Percentiles rank a stretch among this genome's conserved stretches.
These are phyloP conservation scores for Falco concolor DNA, from an alignment of 2,797 vertebrate species.

Conservation along the genomic window DNA sequence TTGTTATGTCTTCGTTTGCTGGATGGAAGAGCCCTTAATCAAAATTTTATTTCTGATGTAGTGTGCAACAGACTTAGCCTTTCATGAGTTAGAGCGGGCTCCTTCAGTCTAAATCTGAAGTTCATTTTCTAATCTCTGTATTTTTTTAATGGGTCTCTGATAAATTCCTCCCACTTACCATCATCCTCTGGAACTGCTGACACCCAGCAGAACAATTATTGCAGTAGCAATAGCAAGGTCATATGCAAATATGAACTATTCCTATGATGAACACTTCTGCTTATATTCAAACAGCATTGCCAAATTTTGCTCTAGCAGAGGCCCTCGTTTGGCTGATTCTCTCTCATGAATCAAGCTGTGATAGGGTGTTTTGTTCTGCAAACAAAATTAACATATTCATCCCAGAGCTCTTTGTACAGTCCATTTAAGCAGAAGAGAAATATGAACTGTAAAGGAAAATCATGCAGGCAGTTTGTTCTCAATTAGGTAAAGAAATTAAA, in stretches of 20 bases:
- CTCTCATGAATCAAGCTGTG: neutral
- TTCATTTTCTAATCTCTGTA: neutral
- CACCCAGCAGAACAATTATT: neutral
- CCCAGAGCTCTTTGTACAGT: neutral
- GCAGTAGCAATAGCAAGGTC: neutral
- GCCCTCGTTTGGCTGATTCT: neutral
- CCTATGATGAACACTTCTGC: neutral
- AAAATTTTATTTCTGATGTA: neutral
- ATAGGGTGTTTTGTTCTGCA: neutral
- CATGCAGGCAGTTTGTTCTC: neutral
- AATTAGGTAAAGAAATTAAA: neutral
- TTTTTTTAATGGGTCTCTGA: neutral
- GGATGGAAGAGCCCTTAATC: neutral
- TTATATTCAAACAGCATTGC: neutral
- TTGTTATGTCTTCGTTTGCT: neutral
- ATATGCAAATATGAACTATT: neutral
- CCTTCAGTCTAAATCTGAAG: neutral
- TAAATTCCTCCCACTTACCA: neutral
- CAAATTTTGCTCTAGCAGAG: neutral
- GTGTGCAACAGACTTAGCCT: neutral
- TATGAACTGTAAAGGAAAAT: neutral
- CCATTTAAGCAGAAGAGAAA: neutral
- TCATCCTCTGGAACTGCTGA: neutral
- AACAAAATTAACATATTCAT: neutral
- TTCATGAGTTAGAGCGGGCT: neutral